Percentiles rank a stretch among this genome's conserved stretches.
phyloP scores from a whole-genome alignment of 1,140 invertebrate species.

The Drosophila ananassae region DNA sequence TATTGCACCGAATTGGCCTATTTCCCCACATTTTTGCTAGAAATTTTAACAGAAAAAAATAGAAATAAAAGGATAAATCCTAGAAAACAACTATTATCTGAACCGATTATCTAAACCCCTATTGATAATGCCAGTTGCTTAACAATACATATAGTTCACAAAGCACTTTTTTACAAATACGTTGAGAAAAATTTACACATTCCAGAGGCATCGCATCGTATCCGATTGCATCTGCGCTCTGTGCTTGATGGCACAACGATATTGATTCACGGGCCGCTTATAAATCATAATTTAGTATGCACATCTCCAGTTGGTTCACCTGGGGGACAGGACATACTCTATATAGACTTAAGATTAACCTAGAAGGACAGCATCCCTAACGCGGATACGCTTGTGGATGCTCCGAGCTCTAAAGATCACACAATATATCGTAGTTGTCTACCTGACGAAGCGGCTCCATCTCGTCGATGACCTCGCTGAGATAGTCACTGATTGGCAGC shows the following conservation, averaged over 20 bases:
- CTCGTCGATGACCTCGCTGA: conserved; percentile 84
- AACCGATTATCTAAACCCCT: conserved; percentile 5
- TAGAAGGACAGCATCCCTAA: background rate
- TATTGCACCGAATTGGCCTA: conserved; percentile 83
- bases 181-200: conserved; percentile 19
- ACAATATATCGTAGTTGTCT: conserved; percentile 82
- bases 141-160: conserved; percentile 26
- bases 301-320: conserved; percentile 50
- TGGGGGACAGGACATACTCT: conserved; percentile 45
- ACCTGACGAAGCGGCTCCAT: conserved; percentile 71
- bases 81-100: background rate
- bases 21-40: conserved; percentile 69
- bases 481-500: conserved; percentile 84
- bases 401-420: conserved; percentile 65
- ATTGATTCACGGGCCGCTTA: conserved; percentile 61
- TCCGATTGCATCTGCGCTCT: conserved; percentile 7
- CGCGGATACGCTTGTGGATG: background rate
- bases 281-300: conserved; percentile 51
- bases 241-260: conserved; percentile 58
- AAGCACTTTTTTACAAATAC: conserved; percentile 32
- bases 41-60: conserved; percentile 43
- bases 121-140: conserved; percentile 10
- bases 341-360: conserved; percentile 45
- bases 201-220: conserved; percentile 32
- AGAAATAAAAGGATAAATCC: background rate